A percentile compares a stretch with the other conserved stretches of the same genome.
These are phyloP conservation scores for Hippocampus mohnikei DNA, from an alignment of 2,113 vertebrate species.

Conservation along the genomic window DNA sequence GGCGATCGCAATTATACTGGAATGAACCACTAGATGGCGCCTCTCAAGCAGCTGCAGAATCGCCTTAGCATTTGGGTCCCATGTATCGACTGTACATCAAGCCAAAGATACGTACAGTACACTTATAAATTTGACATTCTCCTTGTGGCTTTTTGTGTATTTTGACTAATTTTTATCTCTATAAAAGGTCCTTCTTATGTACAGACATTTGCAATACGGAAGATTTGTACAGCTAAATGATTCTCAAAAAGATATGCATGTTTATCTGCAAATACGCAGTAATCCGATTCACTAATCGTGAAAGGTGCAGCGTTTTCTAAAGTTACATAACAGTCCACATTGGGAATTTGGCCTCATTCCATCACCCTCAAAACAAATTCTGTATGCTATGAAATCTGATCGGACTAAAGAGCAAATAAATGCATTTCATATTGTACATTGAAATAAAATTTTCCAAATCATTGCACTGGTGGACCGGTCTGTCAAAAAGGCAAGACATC, in stretches of 20 bases:
- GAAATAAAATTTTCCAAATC: background rate
- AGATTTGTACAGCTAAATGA: background rate
- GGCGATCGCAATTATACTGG: too few relatives aligned
- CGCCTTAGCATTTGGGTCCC: background rate
- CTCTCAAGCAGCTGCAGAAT: too few relatives aligned
- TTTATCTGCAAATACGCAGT: background rate
- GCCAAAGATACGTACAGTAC: constrained; percentile 5
- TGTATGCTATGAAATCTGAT: background rate
- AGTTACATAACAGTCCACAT: background rate
- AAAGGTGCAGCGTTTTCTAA: constrained; percentile 23
- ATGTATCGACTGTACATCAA: constrained; percentile 1
- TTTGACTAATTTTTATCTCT: constrained; percentile 22
- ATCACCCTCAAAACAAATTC: background rate
- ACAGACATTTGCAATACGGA: background rate
- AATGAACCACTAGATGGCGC: too few relatives aligned
- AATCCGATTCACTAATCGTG: constrained; percentile 9
- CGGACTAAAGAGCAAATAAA: background rate
- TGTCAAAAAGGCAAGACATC: background rate
- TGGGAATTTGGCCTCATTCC: background rate
- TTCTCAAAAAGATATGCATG: background rate
- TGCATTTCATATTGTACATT: background rate
- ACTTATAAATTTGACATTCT: background rate
- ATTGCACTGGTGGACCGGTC: background rate
- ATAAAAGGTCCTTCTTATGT: background rate
- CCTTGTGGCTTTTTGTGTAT: constrained; percentile 10